Percentiles rank a stretch among this genome's conserved stretches.
Evolutionary conservation across 2,888 invertebrate genomes (phyloP).

Genomic region (Diplazon laetatorius): DNA sequence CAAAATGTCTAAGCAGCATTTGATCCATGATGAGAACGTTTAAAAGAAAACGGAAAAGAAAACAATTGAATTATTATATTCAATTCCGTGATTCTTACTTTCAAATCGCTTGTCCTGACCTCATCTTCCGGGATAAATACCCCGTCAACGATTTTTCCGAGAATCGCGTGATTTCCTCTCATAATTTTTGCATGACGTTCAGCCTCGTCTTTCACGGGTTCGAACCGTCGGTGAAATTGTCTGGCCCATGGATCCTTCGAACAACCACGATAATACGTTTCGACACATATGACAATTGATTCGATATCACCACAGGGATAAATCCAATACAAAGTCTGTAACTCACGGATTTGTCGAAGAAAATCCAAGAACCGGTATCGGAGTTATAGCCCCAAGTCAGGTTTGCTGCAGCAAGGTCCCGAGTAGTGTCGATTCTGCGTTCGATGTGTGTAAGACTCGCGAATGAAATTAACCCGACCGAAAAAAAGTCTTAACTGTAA

Average conservation of each 20-base stretch:
- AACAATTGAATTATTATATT: too few relatives aligned
- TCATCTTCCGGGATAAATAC: conserved; percentile 75
- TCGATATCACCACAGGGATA: not conserved
- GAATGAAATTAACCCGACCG: too few relatives aligned
- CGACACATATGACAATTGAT: not conserved
- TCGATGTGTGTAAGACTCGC: too few relatives aligned
- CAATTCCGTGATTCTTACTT: conserved; percentile 65
- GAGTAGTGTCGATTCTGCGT: conserved; percentile 74
- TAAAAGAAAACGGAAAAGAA: too few relatives aligned
- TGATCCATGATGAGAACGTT: not conserved
- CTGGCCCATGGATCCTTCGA: conserved; percentile 70
- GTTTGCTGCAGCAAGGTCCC: conserved; percentile 75
- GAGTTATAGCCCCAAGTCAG: conserved; percentile 73
- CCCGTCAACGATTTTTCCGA: conserved; percentile 72
- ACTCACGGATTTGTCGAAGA: conserved; percentile 72
- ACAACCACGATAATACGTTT: not conserved
- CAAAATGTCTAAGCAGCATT: not conserved
- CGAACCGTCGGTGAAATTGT: conserved; percentile 68
- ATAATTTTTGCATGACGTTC: conserved; percentile 66
- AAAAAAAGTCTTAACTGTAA: not conserved
- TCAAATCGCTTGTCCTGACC: conserved; percentile 68
- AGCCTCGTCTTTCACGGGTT: conserved; percentile 47
- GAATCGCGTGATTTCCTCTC: conserved; percentile 73
- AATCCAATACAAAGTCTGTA: too few relatives aligned
- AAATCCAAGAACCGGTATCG: conserved; percentile 62